Conservation (phyloP, 2,113 vertebrate genomes). For the Pseudorectes ferrugineus region DNA sequence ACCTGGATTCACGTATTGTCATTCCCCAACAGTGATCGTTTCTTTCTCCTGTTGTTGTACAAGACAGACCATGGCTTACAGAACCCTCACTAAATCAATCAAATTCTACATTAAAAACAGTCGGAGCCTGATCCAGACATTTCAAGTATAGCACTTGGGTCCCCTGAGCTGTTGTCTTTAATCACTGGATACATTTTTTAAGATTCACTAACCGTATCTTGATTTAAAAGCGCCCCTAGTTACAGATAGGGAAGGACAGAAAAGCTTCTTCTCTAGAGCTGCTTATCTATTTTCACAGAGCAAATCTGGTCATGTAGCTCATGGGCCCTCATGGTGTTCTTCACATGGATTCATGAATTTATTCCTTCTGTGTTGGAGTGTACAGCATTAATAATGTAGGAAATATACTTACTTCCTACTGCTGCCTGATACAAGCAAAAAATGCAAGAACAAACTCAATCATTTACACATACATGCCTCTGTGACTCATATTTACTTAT, state of each 20-base stretch:
- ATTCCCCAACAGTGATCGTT: neutral
- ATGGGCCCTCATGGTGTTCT: neutral
- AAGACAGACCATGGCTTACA: neutral
- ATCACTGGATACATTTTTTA: neutral
- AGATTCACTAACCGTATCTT: neutral
- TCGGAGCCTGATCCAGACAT: neutral
- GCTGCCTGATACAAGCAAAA: neutral
- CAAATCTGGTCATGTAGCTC: neutral
- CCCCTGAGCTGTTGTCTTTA: neutral
- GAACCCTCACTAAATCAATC: neutral
- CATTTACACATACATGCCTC: neutral
- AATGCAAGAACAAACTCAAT: neutral
- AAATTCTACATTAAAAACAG: neutral
- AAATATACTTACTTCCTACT: neutral
- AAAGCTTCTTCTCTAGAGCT: neutral
- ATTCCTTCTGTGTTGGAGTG: neutral
- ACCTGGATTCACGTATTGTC: neutral
- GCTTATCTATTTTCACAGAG: neutral
- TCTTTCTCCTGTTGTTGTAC: neutral
- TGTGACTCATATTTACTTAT: slow-evolving; percentile 5
- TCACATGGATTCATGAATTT: neutral
- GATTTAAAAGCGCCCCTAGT: neutral
- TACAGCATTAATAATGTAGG: neutral
- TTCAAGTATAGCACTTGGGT: neutral
- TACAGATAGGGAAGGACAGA: neutral